A percentile compares a stretch with the other conserved stretches of the same genome.
These are phyloP conservation scores for Sceloporus tristichus DNA, from an alignment of 2,113 vertebrate genomes.

Conservation along the genomic window DNA sequence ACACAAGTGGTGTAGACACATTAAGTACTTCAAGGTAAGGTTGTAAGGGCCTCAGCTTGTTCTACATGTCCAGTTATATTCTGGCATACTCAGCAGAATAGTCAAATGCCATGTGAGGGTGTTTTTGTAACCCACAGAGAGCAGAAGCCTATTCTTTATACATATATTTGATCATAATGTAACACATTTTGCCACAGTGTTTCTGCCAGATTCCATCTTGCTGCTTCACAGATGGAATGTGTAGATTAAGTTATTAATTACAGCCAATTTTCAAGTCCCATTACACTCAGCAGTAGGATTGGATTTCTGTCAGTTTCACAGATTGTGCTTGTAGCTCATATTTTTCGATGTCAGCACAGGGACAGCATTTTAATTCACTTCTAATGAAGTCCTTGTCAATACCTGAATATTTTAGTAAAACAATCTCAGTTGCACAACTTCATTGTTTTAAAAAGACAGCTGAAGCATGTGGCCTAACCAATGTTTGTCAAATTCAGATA, in stretches of 20 bases:
- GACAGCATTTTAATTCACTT: constrained; percentile 25
- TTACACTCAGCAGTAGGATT: constrained; percentile 18
- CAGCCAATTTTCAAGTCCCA: constrained; percentile 30
- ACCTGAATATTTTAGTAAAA: constrained; percentile 12
- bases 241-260: constrained; percentile 39
- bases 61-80: neutral
- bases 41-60: neutral
- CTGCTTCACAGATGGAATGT: constrained; percentile 22
- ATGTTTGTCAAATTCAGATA: neutral
- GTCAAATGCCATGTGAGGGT: neutral
- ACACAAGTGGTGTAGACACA: neutral
- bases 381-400: constrained; percentile 54
- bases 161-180: constrained; percentile 1
- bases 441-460: neutral
- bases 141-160: neutral
- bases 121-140: neutral
- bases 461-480: neutral
- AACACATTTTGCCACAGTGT: neutral
- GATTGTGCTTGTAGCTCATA: constrained; percentile 35
- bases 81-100: neutral
- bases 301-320: constrained; percentile 2
- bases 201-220: constrained; percentile 10
- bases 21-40: neutral
- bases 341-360: neutral
- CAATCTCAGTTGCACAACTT: neutral